These are phyloP conservation scores for Nibea albiflora DNA, from an alignment of 2,113 vertebrate genomes.

Conservation along the genomic window DNA sequence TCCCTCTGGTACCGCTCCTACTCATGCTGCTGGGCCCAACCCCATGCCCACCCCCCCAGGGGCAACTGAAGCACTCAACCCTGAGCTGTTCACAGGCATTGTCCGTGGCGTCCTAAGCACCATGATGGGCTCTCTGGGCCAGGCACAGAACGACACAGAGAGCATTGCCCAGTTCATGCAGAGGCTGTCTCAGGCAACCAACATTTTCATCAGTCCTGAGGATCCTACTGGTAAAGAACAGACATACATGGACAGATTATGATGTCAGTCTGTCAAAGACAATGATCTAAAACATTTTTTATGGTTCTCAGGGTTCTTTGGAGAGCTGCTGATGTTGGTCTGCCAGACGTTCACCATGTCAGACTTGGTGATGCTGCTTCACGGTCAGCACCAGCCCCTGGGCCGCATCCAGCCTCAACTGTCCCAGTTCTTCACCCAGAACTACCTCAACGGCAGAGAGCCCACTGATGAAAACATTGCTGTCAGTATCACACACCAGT, in stretches of 20 bases:
- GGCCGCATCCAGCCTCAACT: slow-evolving; percentile 91
- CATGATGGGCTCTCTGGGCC: slow-evolving; percentile 92
- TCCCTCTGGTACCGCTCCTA: slow-evolving; percentile 36
- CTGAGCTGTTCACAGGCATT: slow-evolving; percentile 91
- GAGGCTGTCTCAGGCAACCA: slow-evolving; percentile 90
- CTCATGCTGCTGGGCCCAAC: slow-evolving; percentile 36
- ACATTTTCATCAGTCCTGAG: slow-evolving; percentile 89
- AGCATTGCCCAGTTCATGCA: slow-evolving; percentile 95
- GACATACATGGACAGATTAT: not conserved
- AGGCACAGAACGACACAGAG: slow-evolving; percentile 89
- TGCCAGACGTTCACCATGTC: slow-evolving; percentile 95
- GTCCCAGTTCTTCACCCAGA: slow-evolving; percentile 90
- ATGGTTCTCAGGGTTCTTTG: slow-evolving; percentile 88
- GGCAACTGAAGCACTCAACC: slow-evolving; percentile 84
- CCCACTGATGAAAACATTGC: slow-evolving; percentile 89
- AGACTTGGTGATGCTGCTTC: slow-evolving; percentile 93
- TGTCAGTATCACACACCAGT: slow-evolving; percentile 75
- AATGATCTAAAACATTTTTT: not conserved
- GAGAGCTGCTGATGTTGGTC: slow-evolving; percentile 90
- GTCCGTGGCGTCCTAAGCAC: slow-evolving; percentile 91
- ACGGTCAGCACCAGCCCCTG: slow-evolving; percentile 91
- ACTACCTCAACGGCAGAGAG: slow-evolving; percentile 89
- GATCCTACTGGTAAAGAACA: slow-evolving; percentile 84
- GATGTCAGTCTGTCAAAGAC: not conserved
- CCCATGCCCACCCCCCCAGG: slow-evolving; percentile 36